These are phyloP conservation scores for Empidonax traillii DNA, from an alignment of 2,113 vertebrate species.

Conservation along the genomic window DNA sequence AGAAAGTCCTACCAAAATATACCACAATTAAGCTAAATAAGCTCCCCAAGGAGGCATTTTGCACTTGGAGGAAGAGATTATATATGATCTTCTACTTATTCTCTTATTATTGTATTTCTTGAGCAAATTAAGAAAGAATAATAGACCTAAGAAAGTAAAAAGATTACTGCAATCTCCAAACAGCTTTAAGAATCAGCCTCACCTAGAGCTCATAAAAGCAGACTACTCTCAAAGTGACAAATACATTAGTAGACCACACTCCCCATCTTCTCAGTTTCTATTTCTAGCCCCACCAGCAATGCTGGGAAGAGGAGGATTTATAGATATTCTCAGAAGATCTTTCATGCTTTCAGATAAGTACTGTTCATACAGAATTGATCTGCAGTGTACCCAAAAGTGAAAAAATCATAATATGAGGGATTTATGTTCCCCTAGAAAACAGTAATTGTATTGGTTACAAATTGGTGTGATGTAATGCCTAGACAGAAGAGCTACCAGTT, in stretches of 20 bases:
- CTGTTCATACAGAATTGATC: not conserved
- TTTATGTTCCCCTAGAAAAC: not conserved
- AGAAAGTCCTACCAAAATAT: not conserved
- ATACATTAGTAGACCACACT: not conserved
- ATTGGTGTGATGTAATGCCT: not conserved
- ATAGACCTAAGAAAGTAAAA: not conserved
- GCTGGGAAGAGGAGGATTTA: not conserved
- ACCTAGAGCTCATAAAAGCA: not conserved
- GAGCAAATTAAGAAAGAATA: not conserved
- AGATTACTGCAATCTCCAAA: not conserved
- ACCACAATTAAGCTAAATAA: not conserved
- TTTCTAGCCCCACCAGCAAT: not conserved
- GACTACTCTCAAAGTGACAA: not conserved
- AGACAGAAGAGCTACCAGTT: not conserved
- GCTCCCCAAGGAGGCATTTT: not conserved
- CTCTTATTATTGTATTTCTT: not conserved
- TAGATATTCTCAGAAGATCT: not conserved
- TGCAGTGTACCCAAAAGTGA: fast-evolving
- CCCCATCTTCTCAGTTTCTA: not conserved
- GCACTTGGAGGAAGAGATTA: not conserved
- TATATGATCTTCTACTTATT: not conserved
- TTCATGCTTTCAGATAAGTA: not conserved
- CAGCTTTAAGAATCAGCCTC: not conserved
- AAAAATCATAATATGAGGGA: not conserved
- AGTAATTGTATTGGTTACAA: not conserved